Evolutionary conservation across 2,888 invertebrate genomes (phyloP), one percentile per base, ranked within the genome.

Genomic region (Drosophila peninsularis): DNA sequence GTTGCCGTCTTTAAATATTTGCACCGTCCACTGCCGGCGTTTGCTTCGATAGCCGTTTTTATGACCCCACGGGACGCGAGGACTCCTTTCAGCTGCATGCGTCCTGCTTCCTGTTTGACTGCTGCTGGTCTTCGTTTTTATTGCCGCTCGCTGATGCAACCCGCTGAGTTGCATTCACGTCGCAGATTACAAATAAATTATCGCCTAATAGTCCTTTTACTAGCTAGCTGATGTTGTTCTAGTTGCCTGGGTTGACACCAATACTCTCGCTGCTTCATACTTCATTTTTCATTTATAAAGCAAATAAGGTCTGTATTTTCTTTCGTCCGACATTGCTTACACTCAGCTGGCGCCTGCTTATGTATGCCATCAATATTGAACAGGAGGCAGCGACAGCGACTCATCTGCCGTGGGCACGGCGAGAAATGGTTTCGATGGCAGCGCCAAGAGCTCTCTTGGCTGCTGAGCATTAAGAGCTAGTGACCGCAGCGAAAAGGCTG

Each of bases 151-250:
- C 50, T 52, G 60, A 36, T 65, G 62, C 64, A 54, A 45, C 72
- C 71, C 50, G 67, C 66, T 64, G 65, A 65, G 78, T 79, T 67
- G 64, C 72, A 76, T 80, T 80, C 89, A 88, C 84, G 84, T 85
- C 88, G 89, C 90, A 91, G 92, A 91, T 92, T 91, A 91, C 91
- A 91, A 91, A 91, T 91, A 91, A 91, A 92, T 91, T 91, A 91
- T 91, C 90, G 90, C 88, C 82, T 92, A 92, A 91, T 90, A 91
- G 91, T 85, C 82, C 80, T 86, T 84, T 87, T 75, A 72, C 72
- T 66, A 52, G 54, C 70, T 80, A 45, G 47, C 19, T 53, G 56
- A 50, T 64, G 65, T 54, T 58, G 47, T 17, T 56, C 32, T 42
- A 11, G 47, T 49, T 57, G 34, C 41, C 50, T 21, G 11, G 52